Evolutionary conservation across 2,888 invertebrate species (phyloP).

Genomic region (Melanotus villosus): DNA sequence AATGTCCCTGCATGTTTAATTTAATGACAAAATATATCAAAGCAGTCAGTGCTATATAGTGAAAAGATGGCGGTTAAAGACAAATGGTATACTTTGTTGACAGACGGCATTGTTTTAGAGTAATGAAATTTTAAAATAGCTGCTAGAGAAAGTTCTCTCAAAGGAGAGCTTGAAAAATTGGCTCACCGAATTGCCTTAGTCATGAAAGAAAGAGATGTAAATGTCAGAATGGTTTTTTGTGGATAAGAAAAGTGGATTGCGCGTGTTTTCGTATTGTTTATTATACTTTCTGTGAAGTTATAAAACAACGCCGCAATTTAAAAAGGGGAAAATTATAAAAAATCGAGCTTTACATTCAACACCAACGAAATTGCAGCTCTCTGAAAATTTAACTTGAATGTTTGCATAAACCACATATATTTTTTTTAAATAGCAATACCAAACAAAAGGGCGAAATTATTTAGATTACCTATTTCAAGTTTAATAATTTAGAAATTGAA

Average conservation of each 20-base stretch:
- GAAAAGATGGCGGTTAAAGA: slow-evolving; percentile 40
- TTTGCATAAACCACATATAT: too few relatives aligned
- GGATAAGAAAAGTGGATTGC: slow-evolving; percentile 19
- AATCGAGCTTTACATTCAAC: too few relatives aligned
- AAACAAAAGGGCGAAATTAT: too few relatives aligned
- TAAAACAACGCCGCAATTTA: too few relatives aligned
- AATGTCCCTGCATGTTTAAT: slow-evolving; percentile 44
- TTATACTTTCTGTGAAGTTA: too few relatives aligned
- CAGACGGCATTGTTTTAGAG: slow-evolving; percentile 44
- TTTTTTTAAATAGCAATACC: too few relatives aligned
- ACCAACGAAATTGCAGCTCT: too few relatives aligned
- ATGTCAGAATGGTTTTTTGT: slow-evolving; percentile 29
- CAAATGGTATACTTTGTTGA: slow-evolving; percentile 41
- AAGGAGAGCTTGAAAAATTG: slow-evolving; percentile 41
- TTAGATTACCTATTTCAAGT: too few relatives aligned
- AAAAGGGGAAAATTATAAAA: too few relatives aligned
- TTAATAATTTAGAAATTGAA: too few relatives aligned
- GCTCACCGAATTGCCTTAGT: slow-evolving; percentile 30
- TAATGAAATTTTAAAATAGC: slow-evolving; percentile 45
- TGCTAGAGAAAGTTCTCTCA: slow-evolving; percentile 41
- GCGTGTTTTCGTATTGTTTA: not conserved
- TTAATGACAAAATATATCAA: slow-evolving; percentile 43
- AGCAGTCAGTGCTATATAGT: slow-evolving; percentile 34
- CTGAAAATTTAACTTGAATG: too few relatives aligned
- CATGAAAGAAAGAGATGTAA: slow-evolving; percentile 40